A percentile compares a stretch with the other conserved stretches of the same genome.
Conservation (phyloP, 2,888 invertebrate genomes). For the Plebejus anna region DNA sequence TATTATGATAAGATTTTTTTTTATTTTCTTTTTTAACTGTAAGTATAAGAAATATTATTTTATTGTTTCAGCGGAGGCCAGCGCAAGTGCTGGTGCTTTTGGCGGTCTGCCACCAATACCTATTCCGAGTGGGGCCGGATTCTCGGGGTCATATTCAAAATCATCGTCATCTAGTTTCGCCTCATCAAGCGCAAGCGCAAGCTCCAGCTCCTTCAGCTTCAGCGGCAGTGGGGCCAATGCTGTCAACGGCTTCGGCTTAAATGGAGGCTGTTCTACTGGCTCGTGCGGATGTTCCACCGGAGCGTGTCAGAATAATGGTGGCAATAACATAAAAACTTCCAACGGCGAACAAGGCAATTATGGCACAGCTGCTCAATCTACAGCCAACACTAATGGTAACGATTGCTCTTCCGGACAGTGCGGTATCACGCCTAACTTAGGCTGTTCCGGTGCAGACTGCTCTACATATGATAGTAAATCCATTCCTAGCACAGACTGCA, state of each 20-base stretch:
- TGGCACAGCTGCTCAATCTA: not conserved
- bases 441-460: constrained; percentile 16
- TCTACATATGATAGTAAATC: constrained; percentile 38
- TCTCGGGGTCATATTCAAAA: constrained; percentile 69
- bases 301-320: constrained; percentile 17
- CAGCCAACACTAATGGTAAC: not conserved
- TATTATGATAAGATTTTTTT: no score
- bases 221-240: constrained; percentile 45
- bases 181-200: constrained; percentile 66
- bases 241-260: constrained; percentile 34
- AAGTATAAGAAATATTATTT: not conserved
- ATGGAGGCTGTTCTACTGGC: constrained; percentile 42
- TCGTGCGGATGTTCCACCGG: constrained; percentile 32
- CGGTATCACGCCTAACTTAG: constrained; percentile 21
- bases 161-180: constrained; percentile 66
- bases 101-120: constrained; percentile 45
- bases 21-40: no score
- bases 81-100: constrained; percentile 54
- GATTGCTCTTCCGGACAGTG: constrained; percentile 13
- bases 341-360: not conserved
- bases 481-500: not conserved
- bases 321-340: not conserved
- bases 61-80: constrained; percentile 48
- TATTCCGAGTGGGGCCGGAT: constrained; percentile 52
- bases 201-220: constrained; percentile 63